Evolutionary conservation across 2,113 vertebrate genomes (phyloP), one percentile per base, ranked within the genome.

Genomic region (Lophius piscatorius): DNA sequence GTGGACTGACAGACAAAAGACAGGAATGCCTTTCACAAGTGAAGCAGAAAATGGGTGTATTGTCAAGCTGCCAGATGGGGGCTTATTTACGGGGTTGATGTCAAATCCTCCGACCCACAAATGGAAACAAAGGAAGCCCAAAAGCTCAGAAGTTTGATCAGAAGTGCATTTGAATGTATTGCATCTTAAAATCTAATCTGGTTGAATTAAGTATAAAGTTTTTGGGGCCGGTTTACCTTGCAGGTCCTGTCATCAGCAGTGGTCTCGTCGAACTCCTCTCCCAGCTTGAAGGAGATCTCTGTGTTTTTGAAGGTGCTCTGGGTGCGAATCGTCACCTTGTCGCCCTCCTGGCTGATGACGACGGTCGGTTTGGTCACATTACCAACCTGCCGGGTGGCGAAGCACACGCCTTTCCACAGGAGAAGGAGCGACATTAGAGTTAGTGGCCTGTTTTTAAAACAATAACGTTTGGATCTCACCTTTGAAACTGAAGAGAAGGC

Each of bases 301-400:
- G 93, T 95, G 81, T 96, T 95, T 73, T 95, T 97, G 88, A 97
- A 96, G 56, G 94, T 94, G 84, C 94, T 95, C 62, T 94, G 93
- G 39, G 93, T 94, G 77, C 84, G 93, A 58, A 98, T 80, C 44
- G 90, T 77, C 70, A 97, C 90, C 85, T 93, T 94, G 74, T 93
- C 94, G 0, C 92, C 95, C 38, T 98, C 94, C 76, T 93, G 89
- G 82, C 92, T 92, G 92, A 98, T 95, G 76, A 95, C 89, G 13
- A 97, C 88, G 0, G 94, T 96, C 4, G 96, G 96, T 63, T 97
- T 98, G 26, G 95, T 95, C 64, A 95, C 93, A 44, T 96, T 97
- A 3, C 95, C 95, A 40, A 97, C 93, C 80, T 97, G 95, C 62
- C 95, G 88, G 1, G 92, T 93, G 58, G 96, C 95, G 69, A 97